A percentile compares a stretch with the other conserved stretches of the same genome.
Evolutionary conservation across 2,797 vertebrate species (phyloP).

Genomic region (Allobates femoralis): DNA sequence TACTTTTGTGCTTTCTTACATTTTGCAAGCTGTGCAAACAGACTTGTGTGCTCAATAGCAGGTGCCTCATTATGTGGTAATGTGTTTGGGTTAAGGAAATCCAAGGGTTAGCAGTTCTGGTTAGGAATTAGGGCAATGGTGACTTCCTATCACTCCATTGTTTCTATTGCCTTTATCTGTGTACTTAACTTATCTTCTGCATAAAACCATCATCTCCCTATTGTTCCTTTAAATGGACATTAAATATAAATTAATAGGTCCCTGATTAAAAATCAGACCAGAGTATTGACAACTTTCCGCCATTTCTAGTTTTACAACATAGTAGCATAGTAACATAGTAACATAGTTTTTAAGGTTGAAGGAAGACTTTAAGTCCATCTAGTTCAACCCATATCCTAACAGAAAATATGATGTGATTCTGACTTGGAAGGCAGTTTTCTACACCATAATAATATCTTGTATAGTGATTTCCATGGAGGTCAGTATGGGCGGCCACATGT

Average conservation of each 20-base stretch:
- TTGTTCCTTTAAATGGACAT: background rate
- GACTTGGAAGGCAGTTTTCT: background rate
- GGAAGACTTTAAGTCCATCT: too few relatives aligned
- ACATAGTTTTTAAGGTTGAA: too few relatives aligned
- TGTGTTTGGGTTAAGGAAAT: constrained; percentile 40
- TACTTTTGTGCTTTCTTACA: background rate
- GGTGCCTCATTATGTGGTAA: constrained; percentile 48
- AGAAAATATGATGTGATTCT: background rate
- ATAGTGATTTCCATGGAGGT: background rate
- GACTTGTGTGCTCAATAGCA: background rate
- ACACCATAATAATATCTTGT: background rate
- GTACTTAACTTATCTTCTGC: constrained; percentile 29
- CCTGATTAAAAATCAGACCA: background rate
- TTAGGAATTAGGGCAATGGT: constrained; percentile 12
- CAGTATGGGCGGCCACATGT: background rate
- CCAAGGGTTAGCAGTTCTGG: constrained; percentile 15
- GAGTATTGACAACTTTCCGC: background rate
- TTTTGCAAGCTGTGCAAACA: constrained; percentile 46
- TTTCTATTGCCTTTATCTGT: constrained; percentile 36
- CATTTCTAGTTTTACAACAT: background rate
- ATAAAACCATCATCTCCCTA: constrained; percentile 22
- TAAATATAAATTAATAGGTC: background rate
- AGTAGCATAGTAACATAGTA: too few relatives aligned
- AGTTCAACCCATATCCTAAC: too few relatives aligned
- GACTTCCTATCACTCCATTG: constrained; percentile 37